Evolutionary conservation across 2,113 vertebrate genomes (phyloP).

Genomic region (Emydura subglobosa): DNA sequence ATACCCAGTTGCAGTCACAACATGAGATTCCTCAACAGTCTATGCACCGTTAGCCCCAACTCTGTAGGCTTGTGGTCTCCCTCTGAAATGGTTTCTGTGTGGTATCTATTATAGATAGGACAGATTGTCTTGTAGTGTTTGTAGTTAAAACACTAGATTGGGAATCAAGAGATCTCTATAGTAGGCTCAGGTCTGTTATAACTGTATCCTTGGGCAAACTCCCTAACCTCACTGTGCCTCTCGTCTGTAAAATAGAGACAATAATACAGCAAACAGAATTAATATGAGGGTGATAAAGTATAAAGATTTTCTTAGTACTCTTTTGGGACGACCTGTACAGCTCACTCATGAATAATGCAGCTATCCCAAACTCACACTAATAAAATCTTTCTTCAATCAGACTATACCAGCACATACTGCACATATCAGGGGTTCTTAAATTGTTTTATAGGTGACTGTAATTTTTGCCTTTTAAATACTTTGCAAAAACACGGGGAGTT

Average conservation of each 20-base stretch:
- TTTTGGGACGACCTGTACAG: not conserved
- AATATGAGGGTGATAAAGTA: not conserved
- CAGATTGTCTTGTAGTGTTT: not conserved
- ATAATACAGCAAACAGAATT: not conserved
- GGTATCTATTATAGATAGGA: not conserved
- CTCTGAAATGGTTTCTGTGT: not conserved
- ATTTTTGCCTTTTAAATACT: not conserved
- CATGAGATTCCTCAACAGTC: not conserved
- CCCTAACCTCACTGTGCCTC: not conserved
- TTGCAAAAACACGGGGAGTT: not conserved
- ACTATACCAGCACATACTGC: not conserved
- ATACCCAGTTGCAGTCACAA: not conserved
- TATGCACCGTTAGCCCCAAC: not conserved
- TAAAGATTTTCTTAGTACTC: accelerated
- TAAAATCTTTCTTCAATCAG: not conserved
- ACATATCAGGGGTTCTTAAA: not conserved
- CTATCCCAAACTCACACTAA: not conserved
- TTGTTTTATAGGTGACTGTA: not conserved
- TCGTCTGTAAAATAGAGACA: not conserved
- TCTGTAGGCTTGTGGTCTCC: not conserved
- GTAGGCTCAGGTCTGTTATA: not conserved
- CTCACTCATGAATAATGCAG: not conserved
- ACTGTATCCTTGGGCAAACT: not conserved
- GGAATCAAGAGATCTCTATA: not conserved
- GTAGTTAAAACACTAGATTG: not conserved